Evolutionary conservation across 1,140 invertebrate genomes (phyloP), one percentile per base, ranked within the genome.

Genomic region (Drosophila mojavensis): DNA sequence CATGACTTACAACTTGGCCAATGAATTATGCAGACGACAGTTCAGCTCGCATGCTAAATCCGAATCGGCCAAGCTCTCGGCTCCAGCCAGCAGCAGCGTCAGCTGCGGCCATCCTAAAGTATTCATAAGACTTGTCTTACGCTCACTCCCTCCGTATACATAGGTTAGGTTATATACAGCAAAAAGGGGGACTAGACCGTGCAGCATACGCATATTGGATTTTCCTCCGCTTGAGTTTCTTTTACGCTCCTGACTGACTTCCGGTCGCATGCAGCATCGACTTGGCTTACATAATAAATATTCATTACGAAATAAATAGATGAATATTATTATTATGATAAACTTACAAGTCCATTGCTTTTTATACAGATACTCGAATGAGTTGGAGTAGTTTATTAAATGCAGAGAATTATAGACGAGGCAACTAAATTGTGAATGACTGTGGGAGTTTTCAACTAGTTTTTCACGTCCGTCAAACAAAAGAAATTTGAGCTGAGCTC

Each of bases 11-110:
- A 82, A 81, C 56, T 78, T 73, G 76, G 58, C 68, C 79, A 74
- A 88, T 86, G 79, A 86, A 86, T 88, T 79, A 86, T 88, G 83
- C 79, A 86, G 67, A 59, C 51, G 65, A 88, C 75, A 88, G 59
- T 62, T 75, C 75, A 88, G 59, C 56, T 75, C 66, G 63, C 56
- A 60, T 54, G 41, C 47, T 41, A 45, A 58, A 66, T 36, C 26
- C 33, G 26, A 59, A 69, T 62, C 24, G 54, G 28, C 48, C 17
- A 60, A 56, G 26, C 41, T 41, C 47, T 26, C 36, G 62, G 33
- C 41, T 58, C 20, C 54, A 15, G 30, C 55, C 51, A 53, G 28
- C 66, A 53, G 65, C 73, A 78, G 28, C 66, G 59, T 68, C 73
- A 78, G 74, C 69, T 68, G 63, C 36, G 33, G 55, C 15, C 51